Conservation (phyloP, 1,140 invertebrate species). For the Bombus waltoni region DNA sequence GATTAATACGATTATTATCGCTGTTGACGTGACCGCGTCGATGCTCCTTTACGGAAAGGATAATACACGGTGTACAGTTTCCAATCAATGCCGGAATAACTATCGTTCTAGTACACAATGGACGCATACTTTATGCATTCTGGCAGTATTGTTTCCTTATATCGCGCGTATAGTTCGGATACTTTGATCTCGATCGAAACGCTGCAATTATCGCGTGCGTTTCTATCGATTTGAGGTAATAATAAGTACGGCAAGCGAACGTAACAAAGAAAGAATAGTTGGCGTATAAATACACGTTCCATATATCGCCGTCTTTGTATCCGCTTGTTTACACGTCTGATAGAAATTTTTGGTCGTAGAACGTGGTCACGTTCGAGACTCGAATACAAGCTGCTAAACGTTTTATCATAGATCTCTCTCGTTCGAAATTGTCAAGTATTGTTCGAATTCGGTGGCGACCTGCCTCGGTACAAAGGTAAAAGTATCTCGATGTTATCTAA, state of each 20-base stretch:
- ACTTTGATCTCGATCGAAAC: neutral
- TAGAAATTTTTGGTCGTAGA: neutral
- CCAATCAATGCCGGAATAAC: neutral
- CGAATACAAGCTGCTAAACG: neutral
- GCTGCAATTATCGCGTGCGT: neutral
- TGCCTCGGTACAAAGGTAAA: neutral
- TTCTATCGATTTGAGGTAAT: too few relatives aligned
- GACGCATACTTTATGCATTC: neutral
- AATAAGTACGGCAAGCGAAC: too few relatives aligned
- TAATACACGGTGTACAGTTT: neutral
- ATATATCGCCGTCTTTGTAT: neutral
- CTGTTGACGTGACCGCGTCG: neutral
- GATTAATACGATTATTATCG: slow-evolving; percentile 35
- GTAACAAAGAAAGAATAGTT: neutral
- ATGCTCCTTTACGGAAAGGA: slow-evolving; percentile 6
- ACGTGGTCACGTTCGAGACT: neutral
- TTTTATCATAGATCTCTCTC: neutral
- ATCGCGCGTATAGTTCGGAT: neutral
- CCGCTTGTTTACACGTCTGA: neutral
- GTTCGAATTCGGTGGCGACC: neutral
- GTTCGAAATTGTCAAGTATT: neutral
- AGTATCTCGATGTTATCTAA: neutral
- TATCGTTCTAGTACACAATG: slow-evolving; percentile 2
- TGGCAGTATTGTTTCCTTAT: neutral
- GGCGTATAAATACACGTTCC: neutral